Evolutionary conservation across 2,113 vertebrate genomes (phyloP).

Genomic region (Podocnemis expansa): DNA sequence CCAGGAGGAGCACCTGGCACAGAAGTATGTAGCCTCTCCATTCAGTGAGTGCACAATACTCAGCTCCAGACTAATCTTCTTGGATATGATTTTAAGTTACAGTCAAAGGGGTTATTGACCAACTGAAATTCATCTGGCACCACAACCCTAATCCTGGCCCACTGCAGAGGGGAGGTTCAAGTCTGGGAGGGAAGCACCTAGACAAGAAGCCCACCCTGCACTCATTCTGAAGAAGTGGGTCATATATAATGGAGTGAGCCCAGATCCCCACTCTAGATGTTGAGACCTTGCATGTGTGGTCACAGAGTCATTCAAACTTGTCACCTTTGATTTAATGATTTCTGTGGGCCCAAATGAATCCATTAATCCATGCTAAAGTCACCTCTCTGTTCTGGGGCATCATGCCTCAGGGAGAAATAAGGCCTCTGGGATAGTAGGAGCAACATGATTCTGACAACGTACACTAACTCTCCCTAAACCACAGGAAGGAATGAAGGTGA

Average conservation of each 20-base stretch:
- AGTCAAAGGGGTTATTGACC: not conserved
- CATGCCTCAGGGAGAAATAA: not conserved
- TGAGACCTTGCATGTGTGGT: not conserved
- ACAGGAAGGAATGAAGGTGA: not conserved
- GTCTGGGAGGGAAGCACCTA: too few species aligned
- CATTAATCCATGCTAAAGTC: not conserved
- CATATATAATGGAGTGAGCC: not conserved
- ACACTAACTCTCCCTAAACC: not conserved
- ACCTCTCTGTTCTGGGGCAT: not conserved
- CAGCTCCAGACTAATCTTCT: too few species aligned
- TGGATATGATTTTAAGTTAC: too few species aligned
- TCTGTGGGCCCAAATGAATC: not conserved
- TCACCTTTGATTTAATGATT: not conserved
- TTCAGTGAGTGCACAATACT: not conserved
- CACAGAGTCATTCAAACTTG: not conserved
- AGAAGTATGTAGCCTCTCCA: not conserved
- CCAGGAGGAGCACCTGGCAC: fast-evolving
- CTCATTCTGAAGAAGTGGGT: not conserved
- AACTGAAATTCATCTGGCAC: not conserved
- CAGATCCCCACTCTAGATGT: not conserved
- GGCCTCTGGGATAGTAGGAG: not conserved
- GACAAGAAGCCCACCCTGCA: not conserved
- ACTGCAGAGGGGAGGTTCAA: not conserved
- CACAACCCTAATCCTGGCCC: not conserved
- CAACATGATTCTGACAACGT: not conserved